Percentiles rank a stretch among this genome's conserved stretches.
These are phyloP conservation scores for Trissolcus brochymenae DNA, from an alignment of 2,888 invertebrate genomes.

Conservation along the genomic window DNA sequence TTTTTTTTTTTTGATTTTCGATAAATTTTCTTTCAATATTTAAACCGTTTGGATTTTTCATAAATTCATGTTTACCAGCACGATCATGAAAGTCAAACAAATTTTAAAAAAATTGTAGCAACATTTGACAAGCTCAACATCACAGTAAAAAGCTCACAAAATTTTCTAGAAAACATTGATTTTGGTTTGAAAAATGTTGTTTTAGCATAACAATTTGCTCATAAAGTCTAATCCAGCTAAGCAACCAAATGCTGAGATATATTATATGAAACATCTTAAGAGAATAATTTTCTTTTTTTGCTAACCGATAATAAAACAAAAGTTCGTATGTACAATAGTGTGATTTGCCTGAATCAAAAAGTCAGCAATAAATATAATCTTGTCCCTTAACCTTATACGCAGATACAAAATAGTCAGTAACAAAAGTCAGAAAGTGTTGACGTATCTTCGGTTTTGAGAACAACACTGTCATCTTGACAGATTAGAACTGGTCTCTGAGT, in stretches of 20 bases:
- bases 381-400: not conserved
- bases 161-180: not conserved
- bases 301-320: not conserved
- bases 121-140: constrained; percentile 2
- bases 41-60: not conserved
- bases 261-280: constrained; percentile 34
- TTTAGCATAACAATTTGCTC: constrained; percentile 2
- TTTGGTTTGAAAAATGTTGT: not conserved
- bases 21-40: not conserved
- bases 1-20: not conserved
- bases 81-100: not conserved
- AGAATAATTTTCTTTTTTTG: constrained; percentile 9
- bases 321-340: not conserved
- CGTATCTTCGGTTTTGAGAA: constrained; percentile 64
- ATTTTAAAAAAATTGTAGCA: constrained; percentile 13
- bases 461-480: constrained; percentile 75
- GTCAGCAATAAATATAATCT: not conserved
- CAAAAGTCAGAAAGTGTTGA: constrained; percentile 66
- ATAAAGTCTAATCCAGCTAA: not conserved
- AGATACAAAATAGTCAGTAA: constrained; percentile 48
- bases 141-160: constrained; percentile 22
- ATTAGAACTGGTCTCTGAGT: constrained; percentile 74
- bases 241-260: constrained; percentile 24
- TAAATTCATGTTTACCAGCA: not conserved
- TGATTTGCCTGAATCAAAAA: not conserved